Base-by-base conservation (phyloP, 2,797 vertebrate genomes). In the Enteromius thamalakanensis region DNA sequence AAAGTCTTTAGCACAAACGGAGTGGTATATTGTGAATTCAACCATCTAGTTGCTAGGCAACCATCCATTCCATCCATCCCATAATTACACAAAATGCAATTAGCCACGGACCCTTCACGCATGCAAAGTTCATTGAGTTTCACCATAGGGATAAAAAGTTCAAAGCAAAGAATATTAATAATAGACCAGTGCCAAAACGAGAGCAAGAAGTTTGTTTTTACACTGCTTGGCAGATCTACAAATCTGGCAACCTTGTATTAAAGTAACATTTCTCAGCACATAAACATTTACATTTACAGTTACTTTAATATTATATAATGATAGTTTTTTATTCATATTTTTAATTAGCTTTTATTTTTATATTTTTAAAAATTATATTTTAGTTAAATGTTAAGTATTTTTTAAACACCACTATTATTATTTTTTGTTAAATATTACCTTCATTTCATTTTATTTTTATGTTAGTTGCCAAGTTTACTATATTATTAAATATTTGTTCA, bases 71-170 rank as follows among this genome's bases (percentile, higher is more conserved):
- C 60, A 65, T 69, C 62, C 72, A 69, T 49, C 64, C 74, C 72
- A 76, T 83, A 83, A 83, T 70, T 77, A n/a, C 64, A 70, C 47
- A 70, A 77, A 77, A 83, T 34, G 74, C 81, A 69, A 77, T 77
- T 83, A 76, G 74, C 81, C 64, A 45, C 81, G 60, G 37, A 60
- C 34, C 6, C 64, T 83, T 77, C 74, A 83, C 3, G 19, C 81
- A 77, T 70, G 37, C 62, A 76, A 55, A 58, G 74, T 60, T 83
- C 47, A 67, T 29, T 71, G 65, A 47, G 51, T 79, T 83, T 79
- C 67, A 79, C 26, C 29, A 64, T 47, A 79, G 76, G 68, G 51
- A 71, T 55, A 82, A 51, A 76, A 75, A 51, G 80, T 82, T 82
- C 14, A 78, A 71, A 29, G 64, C 6, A 19, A 69, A 37, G 32